Percentiles rank a stretch among this genome's conserved stretches.
phyloP scores from a whole-genome alignment of 2,888 invertebrate species.

The Troides oblongomaculatus region DNA sequence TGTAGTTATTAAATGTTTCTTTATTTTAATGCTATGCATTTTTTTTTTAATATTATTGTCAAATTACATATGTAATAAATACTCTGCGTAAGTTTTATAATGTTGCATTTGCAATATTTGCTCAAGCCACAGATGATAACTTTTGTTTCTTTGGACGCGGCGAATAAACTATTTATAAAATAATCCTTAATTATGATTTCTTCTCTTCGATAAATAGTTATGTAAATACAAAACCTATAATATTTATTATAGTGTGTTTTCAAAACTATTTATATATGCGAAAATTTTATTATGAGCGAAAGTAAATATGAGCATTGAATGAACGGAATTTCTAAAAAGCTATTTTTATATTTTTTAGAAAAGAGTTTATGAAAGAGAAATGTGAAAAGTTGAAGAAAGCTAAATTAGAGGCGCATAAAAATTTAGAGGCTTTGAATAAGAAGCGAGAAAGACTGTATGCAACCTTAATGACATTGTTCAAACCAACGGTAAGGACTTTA shows the following conservation, averaged over 20 bases:
- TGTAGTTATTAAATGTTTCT: no score
- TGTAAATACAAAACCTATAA: neutral
- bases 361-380: slow-evolving; percentile 18
- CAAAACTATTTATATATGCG: neutral
- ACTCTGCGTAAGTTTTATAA: neutral
- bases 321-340: neutral
- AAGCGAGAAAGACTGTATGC: slow-evolving; percentile 14
- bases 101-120: neutral
- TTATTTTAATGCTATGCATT: neutral
- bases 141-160: neutral
- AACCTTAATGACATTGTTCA: slow-evolving; percentile 1
- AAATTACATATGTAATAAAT: no score
- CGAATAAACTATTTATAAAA: neutral
- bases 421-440: slow-evolving; percentile 15
- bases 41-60: no score
- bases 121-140: neutral
- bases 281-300: neutral
- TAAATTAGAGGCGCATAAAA: slow-evolving; percentile 3
- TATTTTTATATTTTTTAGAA: slow-evolving; percentile 19
- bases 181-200: neutral
- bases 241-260: neutral
- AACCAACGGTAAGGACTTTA: neutral
- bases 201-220: neutral
- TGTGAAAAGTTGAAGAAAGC: slow-evolving; percentile 14
- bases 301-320: neutral